Conservation (phyloP, 1,140 invertebrate genomes). For the Hypothenemus hampei region DNA sequence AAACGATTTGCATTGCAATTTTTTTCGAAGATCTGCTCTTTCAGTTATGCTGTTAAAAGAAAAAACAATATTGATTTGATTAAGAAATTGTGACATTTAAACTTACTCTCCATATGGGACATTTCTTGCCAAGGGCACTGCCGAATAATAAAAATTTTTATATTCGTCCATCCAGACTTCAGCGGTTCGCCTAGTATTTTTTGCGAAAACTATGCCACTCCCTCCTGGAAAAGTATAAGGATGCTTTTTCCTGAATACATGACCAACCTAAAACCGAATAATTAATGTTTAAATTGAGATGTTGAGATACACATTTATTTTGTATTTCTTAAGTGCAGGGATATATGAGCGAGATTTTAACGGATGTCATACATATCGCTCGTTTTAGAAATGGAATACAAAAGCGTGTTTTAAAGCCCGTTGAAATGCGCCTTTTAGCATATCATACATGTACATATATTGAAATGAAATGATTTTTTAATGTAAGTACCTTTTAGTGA, state of each 20-base stretch:
- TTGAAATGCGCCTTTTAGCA: too few species aligned
- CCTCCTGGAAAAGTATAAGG: slow-evolving; percentile 94
- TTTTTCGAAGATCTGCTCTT: slow-evolving; percentile 73
- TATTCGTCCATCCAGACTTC: slow-evolving; percentile 97
- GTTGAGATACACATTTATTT: too few species aligned
- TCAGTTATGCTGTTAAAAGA: slow-evolving; percentile 71
- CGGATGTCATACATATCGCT: too few species aligned
- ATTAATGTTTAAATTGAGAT: too few species aligned
- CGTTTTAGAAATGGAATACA: too few species aligned
- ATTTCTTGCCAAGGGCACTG: slow-evolving; percentile 80
- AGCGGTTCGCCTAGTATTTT: slow-evolving; percentile 82
- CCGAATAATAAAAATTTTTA: slow-evolving; percentile 86
- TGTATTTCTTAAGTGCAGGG: too few species aligned
- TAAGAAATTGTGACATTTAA: neutral
- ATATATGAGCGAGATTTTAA: too few species aligned
- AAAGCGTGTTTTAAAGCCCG: too few species aligned
- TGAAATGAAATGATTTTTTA: too few species aligned
- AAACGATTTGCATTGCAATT: slow-evolving; percentile 89
- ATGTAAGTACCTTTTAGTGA: too few species aligned
- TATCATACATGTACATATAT: too few species aligned
- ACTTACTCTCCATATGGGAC: slow-evolving; percentile 87
- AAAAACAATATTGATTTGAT: slow-evolving; percentile 9
- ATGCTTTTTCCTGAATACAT: slow-evolving; percentile 89
- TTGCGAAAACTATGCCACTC: slow-evolving; percentile 83
- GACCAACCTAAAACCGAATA: slow-evolving; percentile 59